Evolutionary conservation across 1,140 invertebrate genomes (phyloP), one percentile per base, ranked within the genome.

Genomic region (Sycophaga agraensis): DNA sequence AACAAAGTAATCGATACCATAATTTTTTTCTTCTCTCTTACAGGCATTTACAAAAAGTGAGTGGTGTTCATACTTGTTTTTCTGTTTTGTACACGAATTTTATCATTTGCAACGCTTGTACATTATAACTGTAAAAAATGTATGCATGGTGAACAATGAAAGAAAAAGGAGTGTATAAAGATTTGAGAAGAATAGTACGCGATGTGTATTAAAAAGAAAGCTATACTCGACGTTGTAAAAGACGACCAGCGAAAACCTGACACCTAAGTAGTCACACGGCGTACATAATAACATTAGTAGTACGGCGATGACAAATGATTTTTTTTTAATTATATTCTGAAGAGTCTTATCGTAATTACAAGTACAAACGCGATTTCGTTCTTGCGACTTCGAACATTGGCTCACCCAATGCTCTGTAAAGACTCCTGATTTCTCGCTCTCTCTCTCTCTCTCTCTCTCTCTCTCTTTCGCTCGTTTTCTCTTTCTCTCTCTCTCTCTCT

Each of bases 341-440:
- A 63, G 51, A 55, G 46, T 55, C 55, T 65, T 62, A 65, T 57
- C 35, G 54, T 68, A 66, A 64, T 61, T 63, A 60, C 63, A 65
- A 65, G 59, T 60, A 65, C 58, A 56, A 57, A 63, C 60, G 60
- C 60, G 39, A 63, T 49, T 24, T 63, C 22, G 45, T 56, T 49
- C 28, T 62, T 28, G 40, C 37, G 59, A 62, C 51, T 54, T 37
- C 28, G 24, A 22, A 16, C 37, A 56, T 49, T 39, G 42, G 22
- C 11, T 55, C 9, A 26, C n/a, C 21, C 50, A 60, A 46, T 26
- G 22, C 22, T 42, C 19, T 40, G 40, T 46, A 43, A 62, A 42
- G n/a, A 48, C n/a, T 48, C 21, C 35, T 39, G 2, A n/a, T 24
- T 8, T 48, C 31, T 46, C 24, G 7, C 28, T 28, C 34, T 24